Evolutionary conservation across 2,797 vertebrate species (phyloP).

Genomic region (Microctenopoma steveboyesi): DNA sequence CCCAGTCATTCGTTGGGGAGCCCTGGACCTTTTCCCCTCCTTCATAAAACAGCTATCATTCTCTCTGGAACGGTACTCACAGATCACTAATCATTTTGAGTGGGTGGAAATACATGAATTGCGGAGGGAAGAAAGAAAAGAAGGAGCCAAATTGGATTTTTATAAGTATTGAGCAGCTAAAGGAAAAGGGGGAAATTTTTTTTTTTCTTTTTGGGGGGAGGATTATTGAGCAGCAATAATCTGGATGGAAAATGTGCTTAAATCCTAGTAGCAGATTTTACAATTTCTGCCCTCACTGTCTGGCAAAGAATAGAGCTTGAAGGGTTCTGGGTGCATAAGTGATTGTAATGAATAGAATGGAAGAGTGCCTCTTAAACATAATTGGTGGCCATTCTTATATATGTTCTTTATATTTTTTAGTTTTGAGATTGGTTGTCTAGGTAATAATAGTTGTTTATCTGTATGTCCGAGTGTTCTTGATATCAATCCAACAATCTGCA

Average conservation of each 20-base stretch:
- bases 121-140: constrained; percentile 68
- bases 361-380: constrained; percentile 42
- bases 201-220: constrained; percentile 2
- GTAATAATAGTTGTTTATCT: constrained; percentile 55
- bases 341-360: constrained; percentile 52
- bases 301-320: constrained; percentile 55
- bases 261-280: constrained; percentile 73
- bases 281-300: constrained; percentile 60
- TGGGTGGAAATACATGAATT: constrained; percentile 69
- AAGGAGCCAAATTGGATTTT: constrained; percentile 79
- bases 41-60: constrained; percentile 73
- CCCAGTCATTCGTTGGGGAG: constrained; percentile 69
- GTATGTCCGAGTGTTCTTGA: constrained; percentile 55
- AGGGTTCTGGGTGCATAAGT: constrained; percentile 55
- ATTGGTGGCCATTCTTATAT: constrained; percentile 48
- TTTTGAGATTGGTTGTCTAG: constrained; percentile 18
- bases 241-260: constrained; percentile 78
- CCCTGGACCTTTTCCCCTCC: constrained; percentile 65
- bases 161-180: constrained; percentile 77
- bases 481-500: constrained; percentile 72
- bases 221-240: constrained; percentile 77
- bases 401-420: constrained; percentile 28
- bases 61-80: constrained; percentile 71
- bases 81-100: constrained; percentile 79
- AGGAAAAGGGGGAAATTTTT: constrained; percentile 73